A percentile compares a stretch with the other conserved stretches of the same genome.
phyloP scores from a whole-genome alignment of 92 coral and sea anemone genomes.

The Micromussa lordhowensis region DNA sequence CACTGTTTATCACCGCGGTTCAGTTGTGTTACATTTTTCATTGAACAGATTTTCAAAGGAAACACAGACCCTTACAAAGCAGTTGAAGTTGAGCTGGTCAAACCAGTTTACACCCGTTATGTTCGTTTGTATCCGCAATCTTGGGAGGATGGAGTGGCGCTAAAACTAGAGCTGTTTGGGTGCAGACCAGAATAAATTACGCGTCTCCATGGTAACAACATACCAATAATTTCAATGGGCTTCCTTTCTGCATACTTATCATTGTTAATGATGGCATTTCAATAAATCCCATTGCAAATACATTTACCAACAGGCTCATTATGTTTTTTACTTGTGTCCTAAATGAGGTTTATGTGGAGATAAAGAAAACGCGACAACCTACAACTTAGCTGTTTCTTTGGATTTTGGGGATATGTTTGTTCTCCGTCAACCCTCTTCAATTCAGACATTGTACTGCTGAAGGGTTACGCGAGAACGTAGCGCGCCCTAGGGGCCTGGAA shows the following conservation, averaged over 20 bases:
- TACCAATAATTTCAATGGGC: background rate
- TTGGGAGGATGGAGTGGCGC: constrained; percentile 1
- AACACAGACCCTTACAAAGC: constrained; percentile 13
- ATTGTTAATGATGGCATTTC: background rate
- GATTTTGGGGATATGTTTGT: no score
- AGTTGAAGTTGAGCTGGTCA: background rate
- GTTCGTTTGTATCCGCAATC: constrained; percentile 16
- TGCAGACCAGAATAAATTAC: background rate
- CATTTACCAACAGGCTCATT: background rate
- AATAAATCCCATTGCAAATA: background rate
- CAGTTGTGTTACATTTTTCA: background rate
- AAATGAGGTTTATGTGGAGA: background rate
- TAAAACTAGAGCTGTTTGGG: background rate
- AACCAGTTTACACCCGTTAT: constrained; percentile 17
- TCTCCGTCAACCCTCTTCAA: no score
- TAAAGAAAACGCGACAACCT: background rate
- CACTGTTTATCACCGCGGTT: no score
- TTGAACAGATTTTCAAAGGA: constrained; percentile 15
- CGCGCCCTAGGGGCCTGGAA: no score
- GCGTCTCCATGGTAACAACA: background rate
- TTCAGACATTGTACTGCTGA: no score
- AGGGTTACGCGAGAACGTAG: no score
- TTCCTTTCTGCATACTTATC: background rate
- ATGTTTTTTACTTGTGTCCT: background rate
- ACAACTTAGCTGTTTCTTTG: background rate